Conservation (phyloP, 2,888 invertebrate species). For the Calliphora vomitoria region DNA sequence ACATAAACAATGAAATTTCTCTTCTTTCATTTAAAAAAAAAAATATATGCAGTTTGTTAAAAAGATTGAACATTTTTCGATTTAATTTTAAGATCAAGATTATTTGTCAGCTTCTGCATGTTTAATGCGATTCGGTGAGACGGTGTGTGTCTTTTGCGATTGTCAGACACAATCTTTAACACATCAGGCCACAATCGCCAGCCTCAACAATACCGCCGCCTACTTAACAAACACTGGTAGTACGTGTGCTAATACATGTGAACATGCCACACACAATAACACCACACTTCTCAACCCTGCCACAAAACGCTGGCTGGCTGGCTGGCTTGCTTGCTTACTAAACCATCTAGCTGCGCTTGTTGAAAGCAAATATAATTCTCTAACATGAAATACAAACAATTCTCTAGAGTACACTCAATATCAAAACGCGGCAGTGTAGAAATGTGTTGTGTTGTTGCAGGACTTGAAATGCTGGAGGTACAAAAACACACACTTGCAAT, state of each 20-base stretch:
- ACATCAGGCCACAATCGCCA: conserved; percentile 63
- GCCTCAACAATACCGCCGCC: conserved; percentile 25
- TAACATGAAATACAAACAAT: conserved; percentile 63
- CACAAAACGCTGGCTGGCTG: conserved; percentile 37
- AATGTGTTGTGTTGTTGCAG: conserved; percentile 1
- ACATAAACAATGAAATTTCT: conserved; percentile 48
- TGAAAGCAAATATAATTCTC: conserved; percentile 60
- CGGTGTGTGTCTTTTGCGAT: conserved; percentile 27
- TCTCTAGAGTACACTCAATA: conserved; percentile 62
- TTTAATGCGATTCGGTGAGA: conserved; percentile 12
- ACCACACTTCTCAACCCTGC: background rate
- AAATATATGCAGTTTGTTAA: background rate
- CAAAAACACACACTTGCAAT: background rate
- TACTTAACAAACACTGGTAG: conserved; percentile 62
- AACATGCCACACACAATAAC: conserved; percentile 8
- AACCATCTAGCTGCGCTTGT: conserved; percentile 18
- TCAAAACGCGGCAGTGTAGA: conserved; percentile 41
- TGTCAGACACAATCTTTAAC: conserved; percentile 66
- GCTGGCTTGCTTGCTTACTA: background rate
- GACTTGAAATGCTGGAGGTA: conserved; percentile 43
- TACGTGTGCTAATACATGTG: conserved; percentile 43
- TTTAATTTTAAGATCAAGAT: conserved; percentile 65
- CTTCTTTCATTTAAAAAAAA: conserved; percentile 17
- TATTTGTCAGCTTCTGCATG: conserved; percentile 41
- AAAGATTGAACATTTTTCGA: conserved; percentile 53